phyloP scores from a whole-genome alignment of 2,113 vertebrate genomes.

The Tretioscincus oriximinensis region DNA sequence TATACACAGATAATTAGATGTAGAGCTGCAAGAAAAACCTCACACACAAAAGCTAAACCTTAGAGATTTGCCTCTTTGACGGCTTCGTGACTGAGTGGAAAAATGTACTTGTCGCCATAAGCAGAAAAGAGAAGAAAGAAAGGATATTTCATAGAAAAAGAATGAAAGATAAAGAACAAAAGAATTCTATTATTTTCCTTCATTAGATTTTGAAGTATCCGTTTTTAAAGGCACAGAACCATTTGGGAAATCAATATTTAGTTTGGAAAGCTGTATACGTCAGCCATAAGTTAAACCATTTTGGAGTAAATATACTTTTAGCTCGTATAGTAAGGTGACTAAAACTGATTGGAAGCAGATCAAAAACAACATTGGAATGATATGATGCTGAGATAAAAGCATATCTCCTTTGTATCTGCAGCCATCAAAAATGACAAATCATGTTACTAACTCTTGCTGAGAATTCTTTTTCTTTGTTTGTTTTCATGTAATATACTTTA shows the following conservation, averaged over 20 bases:
- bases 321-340: not conserved
- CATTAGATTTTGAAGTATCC: constrained; percentile 20
- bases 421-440: not conserved
- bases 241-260: constrained; percentile 20
- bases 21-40: constrained; percentile 49
- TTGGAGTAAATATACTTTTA: not conserved
- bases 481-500: not conserved
- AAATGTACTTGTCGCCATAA: constrained; percentile 48
- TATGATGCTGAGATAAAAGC: not conserved
- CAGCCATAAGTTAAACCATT: too few species aligned
- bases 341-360: constrained; percentile 6
- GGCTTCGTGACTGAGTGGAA: constrained; percentile 42
- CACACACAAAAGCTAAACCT: constrained; percentile 54
- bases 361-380: constrained; percentile 4
- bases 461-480: not conserved
- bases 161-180: constrained; percentile 23
- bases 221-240: constrained; percentile 34
- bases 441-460: not conserved
- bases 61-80: constrained; percentile 56
- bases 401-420: not conserved
- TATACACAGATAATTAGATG: constrained; percentile 67
- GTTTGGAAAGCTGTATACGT: not conserved
- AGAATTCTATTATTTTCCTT: not conserved
- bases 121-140: not conserved
- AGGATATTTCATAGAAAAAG: constrained; percentile 27